Evolutionary conservation across 2,888 invertebrate genomes (phyloP).

Genomic region (Rhamnusium bicolor): DNA sequence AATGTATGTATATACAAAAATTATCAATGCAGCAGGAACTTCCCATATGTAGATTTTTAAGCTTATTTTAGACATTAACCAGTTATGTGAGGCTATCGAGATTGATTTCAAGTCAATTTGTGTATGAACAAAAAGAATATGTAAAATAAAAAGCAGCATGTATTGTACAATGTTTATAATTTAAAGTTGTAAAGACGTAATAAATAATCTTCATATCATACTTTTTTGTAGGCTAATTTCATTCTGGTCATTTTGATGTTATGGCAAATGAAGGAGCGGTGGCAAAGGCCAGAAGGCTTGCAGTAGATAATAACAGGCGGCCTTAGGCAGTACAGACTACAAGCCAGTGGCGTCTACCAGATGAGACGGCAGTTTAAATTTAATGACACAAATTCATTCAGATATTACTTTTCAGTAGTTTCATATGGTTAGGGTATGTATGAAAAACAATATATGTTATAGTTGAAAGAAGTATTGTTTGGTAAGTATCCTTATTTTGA

Average conservation of each 20-base stretch:
- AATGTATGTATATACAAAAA: too few relatives aligned
- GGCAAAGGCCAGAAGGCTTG: conserved; percentile 44
- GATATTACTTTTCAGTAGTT: too few relatives aligned
- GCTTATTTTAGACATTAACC: not conserved
- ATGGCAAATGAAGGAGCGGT: conserved; percentile 48
- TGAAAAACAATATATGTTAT: too few relatives aligned
- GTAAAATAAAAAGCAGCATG: not conserved
- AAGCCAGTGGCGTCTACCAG: conserved; percentile 18
- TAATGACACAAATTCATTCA: too few relatives aligned
- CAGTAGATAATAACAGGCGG: conserved; percentile 44
- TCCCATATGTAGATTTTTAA: not conserved
- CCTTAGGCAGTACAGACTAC: conserved; percentile 32
- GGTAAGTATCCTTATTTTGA: too few relatives aligned
- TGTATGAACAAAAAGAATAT: not conserved
- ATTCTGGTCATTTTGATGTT: conserved; percentile 49
- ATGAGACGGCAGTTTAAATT: not conserved
- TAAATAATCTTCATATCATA: conserved; percentile 40
- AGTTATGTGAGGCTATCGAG: not conserved
- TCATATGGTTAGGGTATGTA: too few relatives aligned
- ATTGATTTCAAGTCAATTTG: not conserved
- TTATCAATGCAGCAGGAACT: not conserved
- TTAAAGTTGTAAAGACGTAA: conserved; percentile 32
- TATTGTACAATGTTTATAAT: conserved; percentile 31
- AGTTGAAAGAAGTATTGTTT: too few relatives aligned
- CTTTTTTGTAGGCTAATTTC: conserved; percentile 40